Evolutionary conservation across 2,888 invertebrate genomes (phyloP), one percentile per base, ranked within the genome.

Genomic region (Eupithecia pulchellata): DNA sequence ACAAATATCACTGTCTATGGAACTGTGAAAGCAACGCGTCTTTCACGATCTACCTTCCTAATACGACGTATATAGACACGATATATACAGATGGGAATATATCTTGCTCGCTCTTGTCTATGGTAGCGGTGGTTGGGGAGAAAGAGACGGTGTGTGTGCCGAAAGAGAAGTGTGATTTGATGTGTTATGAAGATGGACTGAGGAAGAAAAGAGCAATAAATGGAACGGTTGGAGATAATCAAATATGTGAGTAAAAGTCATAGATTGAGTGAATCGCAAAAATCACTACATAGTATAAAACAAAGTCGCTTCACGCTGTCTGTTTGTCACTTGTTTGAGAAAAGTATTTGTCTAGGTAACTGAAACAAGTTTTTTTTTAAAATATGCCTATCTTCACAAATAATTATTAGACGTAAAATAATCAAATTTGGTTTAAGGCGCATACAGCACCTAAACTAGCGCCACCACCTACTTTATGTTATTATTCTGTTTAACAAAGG

Each of bases 1-100:
- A 92, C 64, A 89, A 87, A 64, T 92, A 87, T 64, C 86, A 73
- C 4, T 94, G 93, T 72, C 89, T 89, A 4, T 94, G 93, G 93
- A 90, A 89, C 68, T 92, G 92, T 71, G 79, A 86, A 39, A 78
- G 25, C 52, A 4, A 77, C 11, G 71, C 78, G 4, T 79, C 79
- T 25, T 90, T 92, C 77, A 83, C 86, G 71, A 82, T 91, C 11
- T 91, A 89, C 36, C 77, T 94, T 69, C 80, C 90, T 73, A 91
- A 93, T 64, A 75, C 84, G 0, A 82, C 88, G 0, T 86, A 82
- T 32, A 78, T 94, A 17, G 90, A 87, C 73, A 89, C 89, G 0
- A 75, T 93, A 0, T 92, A 86, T 66, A 79, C 89, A 6, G 88
- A 91, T 67, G 77, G 68, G 6, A 90, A 91, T 79, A 73, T 71